These are phyloP conservation scores for Pardosa pseudoannulata DNA, from an alignment of 2,888 invertebrate species.

Conservation along the genomic window DNA sequence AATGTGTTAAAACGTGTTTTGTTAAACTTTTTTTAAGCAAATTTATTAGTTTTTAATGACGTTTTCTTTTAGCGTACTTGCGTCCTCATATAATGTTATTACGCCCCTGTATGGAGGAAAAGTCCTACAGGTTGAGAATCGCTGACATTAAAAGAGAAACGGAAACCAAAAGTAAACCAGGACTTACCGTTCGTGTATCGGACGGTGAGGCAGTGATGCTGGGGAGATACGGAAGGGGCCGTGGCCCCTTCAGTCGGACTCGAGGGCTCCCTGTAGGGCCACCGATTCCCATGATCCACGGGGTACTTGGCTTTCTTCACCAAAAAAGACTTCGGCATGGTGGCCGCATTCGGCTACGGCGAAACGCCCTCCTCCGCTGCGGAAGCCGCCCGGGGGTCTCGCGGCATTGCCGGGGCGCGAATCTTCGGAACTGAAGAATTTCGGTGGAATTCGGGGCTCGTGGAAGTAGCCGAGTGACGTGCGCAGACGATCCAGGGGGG, in stretches of 20 bases:
- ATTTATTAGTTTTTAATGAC: too few relatives aligned
- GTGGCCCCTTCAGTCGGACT: conserved; percentile 62
- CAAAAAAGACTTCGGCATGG: conserved; percentile 74
- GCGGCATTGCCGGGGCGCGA: conserved; percentile 38
- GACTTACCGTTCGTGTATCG: conserved; percentile 65
- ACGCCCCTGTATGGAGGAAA: too few relatives aligned
- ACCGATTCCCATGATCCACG: conserved; percentile 68
- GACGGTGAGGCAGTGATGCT: conserved; percentile 64
- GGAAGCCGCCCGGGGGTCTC: conserved; percentile 12
- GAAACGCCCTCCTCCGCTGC: conserved; percentile 19
- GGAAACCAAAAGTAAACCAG: too few relatives aligned
- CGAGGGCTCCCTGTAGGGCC: conserved; percentile 54
- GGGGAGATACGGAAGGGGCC: conserved; percentile 35
- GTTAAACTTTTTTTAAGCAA: too few relatives aligned
- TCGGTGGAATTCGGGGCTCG: neutral
- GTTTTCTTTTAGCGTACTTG: too few relatives aligned
- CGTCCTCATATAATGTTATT: too few relatives aligned
- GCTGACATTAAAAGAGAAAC: too few relatives aligned
- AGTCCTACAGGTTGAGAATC: too few relatives aligned
- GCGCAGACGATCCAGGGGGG: conserved; percentile 49
- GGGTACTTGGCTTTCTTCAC: conserved; percentile 74
- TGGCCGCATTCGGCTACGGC: conserved; percentile 51
- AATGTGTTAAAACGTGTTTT: too few relatives aligned
- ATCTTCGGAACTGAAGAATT: conserved; percentile 6
- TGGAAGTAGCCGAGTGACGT: conserved; percentile 30